Evolutionary conservation across 2,888 invertebrate genomes (phyloP).

Genomic region (Drosophila recens): DNA sequence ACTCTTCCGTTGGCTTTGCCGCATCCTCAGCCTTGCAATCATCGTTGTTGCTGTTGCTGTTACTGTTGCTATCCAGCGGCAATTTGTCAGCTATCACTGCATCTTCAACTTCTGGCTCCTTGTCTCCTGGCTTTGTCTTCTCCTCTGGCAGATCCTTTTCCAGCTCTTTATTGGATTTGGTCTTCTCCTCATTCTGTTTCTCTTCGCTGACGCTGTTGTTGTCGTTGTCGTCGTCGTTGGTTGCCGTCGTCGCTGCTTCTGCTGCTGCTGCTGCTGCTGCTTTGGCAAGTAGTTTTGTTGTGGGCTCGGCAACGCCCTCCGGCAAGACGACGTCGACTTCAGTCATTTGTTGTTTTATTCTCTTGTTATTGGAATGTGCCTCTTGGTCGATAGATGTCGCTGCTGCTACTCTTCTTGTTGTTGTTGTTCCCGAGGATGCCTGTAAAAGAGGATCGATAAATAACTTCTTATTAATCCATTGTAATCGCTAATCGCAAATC

Average conservation of each 20-base stretch:
- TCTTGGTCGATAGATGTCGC: conserved; percentile 46
- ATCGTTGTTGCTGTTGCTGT: conserved; percentile 60
- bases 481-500: conserved; percentile 31
- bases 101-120: conserved; percentile 62
- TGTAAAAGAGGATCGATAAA: conserved; percentile 41
- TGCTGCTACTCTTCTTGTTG: conserved; percentile 27
- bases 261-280: conserved; percentile 33
- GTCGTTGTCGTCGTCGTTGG: conserved; percentile 26
- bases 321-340: conserved; percentile 83
- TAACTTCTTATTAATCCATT: conserved; percentile 17
- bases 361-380: conserved; percentile 56
- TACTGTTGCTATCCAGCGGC: conserved; percentile 42
- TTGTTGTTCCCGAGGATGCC: conserved; percentile 28
- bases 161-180: conserved; percentile 35
- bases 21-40: conserved; percentile 57
- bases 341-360: conserved; percentile 77
- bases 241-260: conserved; percentile 26
- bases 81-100: conserved; percentile 46
- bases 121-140: conserved; percentile 14
- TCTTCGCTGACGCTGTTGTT: conserved; percentile 18
- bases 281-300: conserved; percentile 71
- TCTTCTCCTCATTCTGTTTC: conserved; percentile 36
- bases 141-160: conserved; percentile 9
- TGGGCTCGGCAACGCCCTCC: conserved; percentile 78
- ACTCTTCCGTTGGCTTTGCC: conserved; percentile 42